A percentile compares a stretch with the other conserved stretches of the same genome.
phyloP scores from a whole-genome alignment of 92 coral and sea anemone species.

The Epizoanthus rinbou region DNA sequence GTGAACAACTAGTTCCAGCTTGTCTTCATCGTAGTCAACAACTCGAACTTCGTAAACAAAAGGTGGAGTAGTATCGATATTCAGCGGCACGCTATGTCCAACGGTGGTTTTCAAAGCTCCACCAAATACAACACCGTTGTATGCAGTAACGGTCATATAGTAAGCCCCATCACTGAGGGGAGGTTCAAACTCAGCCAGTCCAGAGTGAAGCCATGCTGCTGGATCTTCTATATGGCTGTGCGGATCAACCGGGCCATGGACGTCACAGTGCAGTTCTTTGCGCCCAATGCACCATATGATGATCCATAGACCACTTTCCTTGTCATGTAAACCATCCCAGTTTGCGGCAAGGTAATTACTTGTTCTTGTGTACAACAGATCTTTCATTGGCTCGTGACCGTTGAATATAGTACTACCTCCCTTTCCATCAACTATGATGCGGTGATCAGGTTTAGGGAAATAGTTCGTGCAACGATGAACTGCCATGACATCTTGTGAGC shows the following conservation, averaged over 20 bases:
- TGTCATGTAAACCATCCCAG: not conserved
- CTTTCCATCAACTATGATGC: not conserved
- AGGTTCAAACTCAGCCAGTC: not conserved
- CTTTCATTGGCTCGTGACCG: slow-evolving; percentile 2
- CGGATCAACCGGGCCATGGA: not conserved
- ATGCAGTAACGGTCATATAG: not conserved
- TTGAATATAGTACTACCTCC: not conserved
- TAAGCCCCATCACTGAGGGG: not conserved
- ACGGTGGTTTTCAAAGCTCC: not conserved
- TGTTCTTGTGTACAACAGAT: slow-evolving; percentile 1
- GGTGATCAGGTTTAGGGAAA: not conserved
- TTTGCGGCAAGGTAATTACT: not conserved
- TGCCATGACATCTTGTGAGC: not conserved
- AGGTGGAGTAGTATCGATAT: not conserved
- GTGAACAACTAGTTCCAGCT: not conserved
- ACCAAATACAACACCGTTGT: not conserved
- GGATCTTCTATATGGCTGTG: not conserved
- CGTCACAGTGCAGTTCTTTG: not conserved
- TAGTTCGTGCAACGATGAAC: not conserved
- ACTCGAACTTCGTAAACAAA: not conserved
- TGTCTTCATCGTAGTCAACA: not conserved
- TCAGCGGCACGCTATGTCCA: not conserved
- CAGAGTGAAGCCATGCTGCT: not conserved
- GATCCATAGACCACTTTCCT: slow-evolving; percentile 1
- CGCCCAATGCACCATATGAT: not conserved